Conservation (phyloP, 1,140 invertebrate genomes). For the Acromyrmex heyeri region DNA sequence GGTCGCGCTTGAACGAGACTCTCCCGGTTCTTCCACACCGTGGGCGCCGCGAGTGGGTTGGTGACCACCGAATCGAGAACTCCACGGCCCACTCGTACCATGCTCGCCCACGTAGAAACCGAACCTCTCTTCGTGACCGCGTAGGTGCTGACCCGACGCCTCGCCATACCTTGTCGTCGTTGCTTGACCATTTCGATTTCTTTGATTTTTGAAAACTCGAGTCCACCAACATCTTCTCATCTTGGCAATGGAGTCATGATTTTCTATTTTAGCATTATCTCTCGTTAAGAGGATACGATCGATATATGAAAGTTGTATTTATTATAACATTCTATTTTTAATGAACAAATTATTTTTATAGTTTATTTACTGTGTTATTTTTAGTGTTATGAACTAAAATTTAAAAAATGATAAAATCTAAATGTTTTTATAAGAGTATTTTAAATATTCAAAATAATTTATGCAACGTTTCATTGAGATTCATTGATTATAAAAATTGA, state of each 20-base stretch:
- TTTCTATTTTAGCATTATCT: neutral
- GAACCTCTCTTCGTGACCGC: constrained; percentile 65
- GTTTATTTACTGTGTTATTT: no score
- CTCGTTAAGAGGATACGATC: neutral
- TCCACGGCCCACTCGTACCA: constrained; percentile 67
- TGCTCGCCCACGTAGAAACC: constrained; percentile 69
- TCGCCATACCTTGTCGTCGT: constrained; percentile 11
- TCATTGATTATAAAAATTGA: no score
- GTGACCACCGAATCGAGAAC: constrained; percentile 74
- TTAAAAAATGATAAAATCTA: no score
- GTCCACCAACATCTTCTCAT: neutral
- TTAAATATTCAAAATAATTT: no score
- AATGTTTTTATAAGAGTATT: no score
- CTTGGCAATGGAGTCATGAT: neutral
- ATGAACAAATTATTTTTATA: no score
- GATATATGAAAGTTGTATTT: no score
- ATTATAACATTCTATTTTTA: no score
- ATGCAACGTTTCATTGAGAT: no score
- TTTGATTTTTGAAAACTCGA: neutral
- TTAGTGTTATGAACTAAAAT: no score
- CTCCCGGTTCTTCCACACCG: constrained; percentile 62
- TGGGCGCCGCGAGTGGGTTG: constrained; percentile 75
- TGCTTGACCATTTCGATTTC: constrained; percentile 16
- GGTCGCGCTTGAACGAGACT: constrained; percentile 61
- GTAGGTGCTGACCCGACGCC: constrained; percentile 63